Evolutionary conservation across 2,113 vertebrate species (phyloP).

Genomic region (Carettochelys insculpta): DNA sequence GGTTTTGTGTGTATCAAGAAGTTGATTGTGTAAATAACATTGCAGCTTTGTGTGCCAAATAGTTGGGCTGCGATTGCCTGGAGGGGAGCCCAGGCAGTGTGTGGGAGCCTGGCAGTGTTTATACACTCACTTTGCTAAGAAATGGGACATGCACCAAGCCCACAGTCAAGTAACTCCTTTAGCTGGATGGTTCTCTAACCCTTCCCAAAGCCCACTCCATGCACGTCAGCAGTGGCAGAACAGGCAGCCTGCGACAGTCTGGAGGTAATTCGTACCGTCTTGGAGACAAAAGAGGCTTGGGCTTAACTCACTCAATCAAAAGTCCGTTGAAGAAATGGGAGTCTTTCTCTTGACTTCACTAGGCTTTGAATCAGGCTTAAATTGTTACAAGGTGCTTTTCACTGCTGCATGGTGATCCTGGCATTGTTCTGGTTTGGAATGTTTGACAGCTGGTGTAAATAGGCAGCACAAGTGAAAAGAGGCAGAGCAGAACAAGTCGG

Average conservation of each 20-base stretch:
- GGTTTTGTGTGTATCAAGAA: constrained; percentile 68
- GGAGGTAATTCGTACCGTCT: constrained; percentile 22
- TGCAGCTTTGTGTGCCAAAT: constrained; percentile 50
- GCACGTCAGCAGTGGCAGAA: constrained; percentile 19
- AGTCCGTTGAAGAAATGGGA: background rate
- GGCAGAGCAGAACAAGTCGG: constrained; percentile 25
- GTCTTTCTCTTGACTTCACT: background rate
- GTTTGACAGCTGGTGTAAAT: fast-evolving
- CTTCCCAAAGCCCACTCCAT: constrained; percentile 56
- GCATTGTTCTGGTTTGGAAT: background rate
- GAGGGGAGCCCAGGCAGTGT: constrained; percentile 60
- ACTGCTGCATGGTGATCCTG: fast-evolving
- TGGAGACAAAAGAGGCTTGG: constrained; percentile 34
- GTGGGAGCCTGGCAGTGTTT: constrained; percentile 70
- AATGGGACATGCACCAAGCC: constrained; percentile 64
- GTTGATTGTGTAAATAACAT: constrained; percentile 71
- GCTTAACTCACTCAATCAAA: constrained; percentile 5
- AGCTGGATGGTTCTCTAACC: constrained; percentile 68
- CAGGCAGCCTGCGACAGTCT: constrained; percentile 49
- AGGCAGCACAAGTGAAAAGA: constrained; percentile 11
- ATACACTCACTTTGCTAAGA: constrained; percentile 70
- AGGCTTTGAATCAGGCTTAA: background rate
- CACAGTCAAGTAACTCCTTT: constrained; percentile 56
- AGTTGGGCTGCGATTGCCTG: constrained; percentile 62
- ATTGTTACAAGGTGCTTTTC: background rate